Evolutionary conservation across 2,113 vertebrate genomes (phyloP).

Genomic region (Urocynchramus pylzowi): DNA sequence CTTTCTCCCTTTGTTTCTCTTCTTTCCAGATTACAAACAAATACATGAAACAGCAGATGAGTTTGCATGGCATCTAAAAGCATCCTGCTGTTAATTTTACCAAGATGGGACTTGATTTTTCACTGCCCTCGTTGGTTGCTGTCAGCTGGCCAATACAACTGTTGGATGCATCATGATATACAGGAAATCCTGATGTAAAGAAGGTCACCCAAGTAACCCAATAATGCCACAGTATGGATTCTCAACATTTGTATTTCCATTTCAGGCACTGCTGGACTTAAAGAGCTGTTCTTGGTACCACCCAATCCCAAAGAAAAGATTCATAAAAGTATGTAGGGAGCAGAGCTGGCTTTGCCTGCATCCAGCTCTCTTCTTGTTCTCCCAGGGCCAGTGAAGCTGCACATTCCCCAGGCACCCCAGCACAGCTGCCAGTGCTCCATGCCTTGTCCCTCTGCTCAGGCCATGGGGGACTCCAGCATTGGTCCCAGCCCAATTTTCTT

Average conservation of each 20-base stretch:
- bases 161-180: neutral
- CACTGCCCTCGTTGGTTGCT: neutral
- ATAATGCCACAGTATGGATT: neutral
- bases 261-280: neutral
- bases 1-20: neutral
- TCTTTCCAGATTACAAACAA: neutral
- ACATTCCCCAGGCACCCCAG: fast-evolving
- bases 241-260: neutral
- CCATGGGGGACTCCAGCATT: neutral
- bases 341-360: neutral
- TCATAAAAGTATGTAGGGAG: neutral
- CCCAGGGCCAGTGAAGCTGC: neutral
- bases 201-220: neutral
- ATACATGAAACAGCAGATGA: neutral
- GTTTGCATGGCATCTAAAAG: neutral
- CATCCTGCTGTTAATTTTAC: neutral
- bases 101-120: neutral
- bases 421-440: neutral
- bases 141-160: neutral
- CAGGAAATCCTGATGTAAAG: neutral
- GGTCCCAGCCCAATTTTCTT: neutral
- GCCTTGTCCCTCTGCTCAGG: neutral
- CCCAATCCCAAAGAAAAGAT: neutral
- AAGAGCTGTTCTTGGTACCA: neutral
- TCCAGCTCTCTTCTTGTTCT: neutral